Percentiles rank a stretch among this genome's conserved stretches.
phyloP scores from a whole-genome alignment of 2,797 vertebrate species.

The Hydrophis major region DNA sequence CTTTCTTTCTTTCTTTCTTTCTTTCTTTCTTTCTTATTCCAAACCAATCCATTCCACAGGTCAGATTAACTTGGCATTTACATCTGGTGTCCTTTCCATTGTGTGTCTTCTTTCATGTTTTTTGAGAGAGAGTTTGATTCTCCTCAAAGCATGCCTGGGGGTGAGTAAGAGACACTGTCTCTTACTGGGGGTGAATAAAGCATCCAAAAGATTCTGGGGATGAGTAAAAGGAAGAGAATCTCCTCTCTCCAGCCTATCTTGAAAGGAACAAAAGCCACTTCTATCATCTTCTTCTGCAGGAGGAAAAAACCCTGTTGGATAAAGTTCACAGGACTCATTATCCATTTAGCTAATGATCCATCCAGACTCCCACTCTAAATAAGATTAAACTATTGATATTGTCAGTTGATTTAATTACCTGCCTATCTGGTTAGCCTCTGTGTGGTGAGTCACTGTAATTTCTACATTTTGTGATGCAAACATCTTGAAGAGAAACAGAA shows the following conservation, averaged over 20 bases:
- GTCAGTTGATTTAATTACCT: conserved; percentile 60
- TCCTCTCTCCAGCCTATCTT: neutral
- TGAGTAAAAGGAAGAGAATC: too few relatives aligned
- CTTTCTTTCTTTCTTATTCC: too few relatives aligned
- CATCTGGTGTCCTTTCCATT: neutral
- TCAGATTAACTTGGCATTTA: neutral
- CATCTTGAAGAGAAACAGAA: conserved; percentile 25
- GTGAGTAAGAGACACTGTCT: neutral
- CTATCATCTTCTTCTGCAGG: neutral
- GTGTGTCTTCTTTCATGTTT: neutral
- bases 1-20: too few relatives aligned
- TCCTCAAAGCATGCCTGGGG: neutral
- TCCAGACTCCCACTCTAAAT: conserved; percentile 58
- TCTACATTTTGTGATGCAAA: conserved; percentile 30
- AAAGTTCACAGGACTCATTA: conserved; percentile 54
- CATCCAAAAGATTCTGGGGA: too few relatives aligned
- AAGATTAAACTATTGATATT: conserved; percentile 69
- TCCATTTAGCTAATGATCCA: conserved; percentile 57
- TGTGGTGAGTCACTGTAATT: conserved; percentile 48
- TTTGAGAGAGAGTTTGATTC: neutral
- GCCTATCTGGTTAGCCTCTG: conserved; percentile 59
- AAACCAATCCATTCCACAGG: neutral
- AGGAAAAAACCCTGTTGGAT: neutral
- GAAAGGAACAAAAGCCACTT: neutral
- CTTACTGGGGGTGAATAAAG: neutral